Evolutionary conservation across 2,113 vertebrate species (phyloP), one percentile per base, ranked within the genome.

Genomic region (Stigmatopora nigra): DNA sequence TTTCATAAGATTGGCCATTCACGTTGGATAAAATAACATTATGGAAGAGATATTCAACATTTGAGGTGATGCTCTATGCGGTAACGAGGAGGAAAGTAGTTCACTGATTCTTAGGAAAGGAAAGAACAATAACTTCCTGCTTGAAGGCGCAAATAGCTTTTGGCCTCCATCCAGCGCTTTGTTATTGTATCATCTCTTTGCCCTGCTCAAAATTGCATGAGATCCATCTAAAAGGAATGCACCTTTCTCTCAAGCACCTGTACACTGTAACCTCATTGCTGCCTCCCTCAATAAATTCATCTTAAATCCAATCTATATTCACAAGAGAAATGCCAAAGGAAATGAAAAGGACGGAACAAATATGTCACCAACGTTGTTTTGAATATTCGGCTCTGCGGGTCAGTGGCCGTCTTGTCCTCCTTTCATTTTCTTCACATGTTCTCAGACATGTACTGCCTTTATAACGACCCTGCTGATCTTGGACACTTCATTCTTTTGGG

Each of bases 281-380:
- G 8, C 36, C 60, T 41, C 45, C 56, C 58, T 36, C 48, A 3
- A 46, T 51, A 63, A 64, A 63, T 73, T 75, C 69, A 82, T 78
- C 72, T 78, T 63, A 76, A 71, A 38, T 72, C 63, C 80, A 78
- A 84, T 88, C 73, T 86, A 81, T 48, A 84, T 86, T 74, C 82
- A 83, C 75, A 68, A 70, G 38, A 55, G 64, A 84, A 84, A 83
- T 68, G 69, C 65, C 79, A 78, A 15, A 55, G 38, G 59, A 58
- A 68, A 64, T 47, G 63, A 46, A 25, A 59, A 59, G n/a, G 56
- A 71, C 72, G 67, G 62, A 74, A 68, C 68, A 64, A 63, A 70
- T 22, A 14, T 51, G 22, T 62, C 44, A 7, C 58, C 7, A 13
- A 56, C 73, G 65, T 75, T 70, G 66, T 78, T 69, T 65, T 77